Conservation (phyloP, 2,113 vertebrate genomes). For the Pampusana beccarii region DNA sequence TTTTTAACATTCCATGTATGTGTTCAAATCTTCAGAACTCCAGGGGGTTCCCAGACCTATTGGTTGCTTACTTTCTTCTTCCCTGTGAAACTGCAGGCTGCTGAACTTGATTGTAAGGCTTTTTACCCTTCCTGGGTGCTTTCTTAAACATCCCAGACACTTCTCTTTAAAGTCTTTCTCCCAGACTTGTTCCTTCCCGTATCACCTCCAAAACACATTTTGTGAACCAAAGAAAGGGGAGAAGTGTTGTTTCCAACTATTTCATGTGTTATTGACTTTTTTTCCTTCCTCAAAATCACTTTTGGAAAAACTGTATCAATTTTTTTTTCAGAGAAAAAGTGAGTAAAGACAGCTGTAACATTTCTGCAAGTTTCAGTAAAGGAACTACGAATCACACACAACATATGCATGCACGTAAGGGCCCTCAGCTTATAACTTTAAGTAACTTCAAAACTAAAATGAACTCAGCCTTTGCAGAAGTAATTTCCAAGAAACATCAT, state of each 20-base stretch:
- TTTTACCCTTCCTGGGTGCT: background rate
- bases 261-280: background rate
- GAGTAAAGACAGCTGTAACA: background rate
- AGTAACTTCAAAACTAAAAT: background rate
- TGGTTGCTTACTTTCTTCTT: background rate
- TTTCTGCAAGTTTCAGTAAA: background rate
- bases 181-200: background rate
- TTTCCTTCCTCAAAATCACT: background rate
- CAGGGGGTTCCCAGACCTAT: background rate
- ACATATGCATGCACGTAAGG: rapidly evolving
- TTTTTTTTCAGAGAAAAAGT: background rate
- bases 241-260: background rate
- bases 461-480: background rate
- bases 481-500: background rate
- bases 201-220: background rate
- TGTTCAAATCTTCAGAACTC: background rate
- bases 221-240: background rate
- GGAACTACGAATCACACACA: background rate
- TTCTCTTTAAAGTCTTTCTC: background rate
- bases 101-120: background rate
- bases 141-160: background rate
- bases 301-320: background rate
- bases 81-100: background rate
- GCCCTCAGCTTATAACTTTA: background rate
- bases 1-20: background rate